These are phyloP conservation scores for Pseudochirops cupreus DNA, from an alignment of 2,797 vertebrate species.

Conservation along the genomic window DNA sequence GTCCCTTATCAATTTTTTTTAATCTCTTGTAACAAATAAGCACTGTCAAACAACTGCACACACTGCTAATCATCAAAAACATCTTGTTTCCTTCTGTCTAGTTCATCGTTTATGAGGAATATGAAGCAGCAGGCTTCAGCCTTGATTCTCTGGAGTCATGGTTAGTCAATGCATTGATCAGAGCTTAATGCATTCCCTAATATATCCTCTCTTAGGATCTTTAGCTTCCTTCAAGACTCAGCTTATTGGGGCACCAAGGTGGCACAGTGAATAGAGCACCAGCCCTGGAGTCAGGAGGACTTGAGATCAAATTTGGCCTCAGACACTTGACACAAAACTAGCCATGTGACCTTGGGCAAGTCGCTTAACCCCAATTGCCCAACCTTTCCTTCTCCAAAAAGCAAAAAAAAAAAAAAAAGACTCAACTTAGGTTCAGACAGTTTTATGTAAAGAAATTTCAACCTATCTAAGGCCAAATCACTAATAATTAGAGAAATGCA, in stretches of 20 bases:
- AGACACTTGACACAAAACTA: too few relatives aligned
- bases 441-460: background rate
- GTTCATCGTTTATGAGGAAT: background rate
- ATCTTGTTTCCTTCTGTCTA: background rate
- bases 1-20: background rate
- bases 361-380: too few relatives aligned
- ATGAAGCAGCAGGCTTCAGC: background rate
- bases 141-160: background rate
- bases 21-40: background rate
- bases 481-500: background rate
- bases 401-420: too few relatives aligned
- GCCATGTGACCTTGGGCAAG: too few relatives aligned
- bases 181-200: background rate
- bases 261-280: too few relatives aligned
- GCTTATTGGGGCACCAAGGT: background rate
- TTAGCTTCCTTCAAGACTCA: background rate
- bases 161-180: background rate
- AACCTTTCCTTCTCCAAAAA: too few relatives aligned
- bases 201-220: background rate
- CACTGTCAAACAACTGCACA: background rate
- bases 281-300: too few relatives aligned
- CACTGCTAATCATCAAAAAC: background rate
- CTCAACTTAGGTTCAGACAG: background rate
- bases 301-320: too few relatives aligned
- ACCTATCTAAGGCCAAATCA: background rate